Base-by-base conservation (phyloP, 2,888 invertebrate species). In the Lucinisca nassula region DNA sequence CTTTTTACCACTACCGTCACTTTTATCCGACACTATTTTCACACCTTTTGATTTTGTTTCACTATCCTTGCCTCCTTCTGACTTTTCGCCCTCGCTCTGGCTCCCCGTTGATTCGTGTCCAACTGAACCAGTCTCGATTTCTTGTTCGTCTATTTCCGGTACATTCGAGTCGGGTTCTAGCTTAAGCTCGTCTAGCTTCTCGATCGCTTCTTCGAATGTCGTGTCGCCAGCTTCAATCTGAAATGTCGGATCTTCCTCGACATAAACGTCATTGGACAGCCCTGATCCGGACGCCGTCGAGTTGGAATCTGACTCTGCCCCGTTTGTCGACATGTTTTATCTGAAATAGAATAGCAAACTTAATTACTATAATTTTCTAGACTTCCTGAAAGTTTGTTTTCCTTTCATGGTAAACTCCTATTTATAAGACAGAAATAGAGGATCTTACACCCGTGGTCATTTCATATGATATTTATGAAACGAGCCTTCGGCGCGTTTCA, bases 91-190 rank as follows among this genome's bases (percentile, higher is more conserved):
- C n/a, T 51, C 38, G 21, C 38, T 80, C 24, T 81, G 82, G 40
- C 88, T 88, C 38, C 79, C 87, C 8, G 84, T 87, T 51, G 87
- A 83, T 45, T 86, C 79, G 8, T 84, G 89, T 24, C 86, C 92
- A n/a, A 80, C 45, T 6, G 90, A 92, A 17, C 76, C 84, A 1
- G 80, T 84, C 6, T 90, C 91, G 38, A 51, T 79, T 24, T 87
- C 89, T 2, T 73, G 72, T 2, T 49, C 32, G 1, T 55, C 74
- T 74, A 88, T 82, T 76, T 91, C 92, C 1, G 89, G 89, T 27
- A 92, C 86, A 51, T 88, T 67, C 8, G 82, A 74, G 80, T 92
- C 92, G 17, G 92, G 91, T 76, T 91, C 90, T 0, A 92, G 51
- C 45, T 85, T 82, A n/a, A 92, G 51, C n/a, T 92, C 87, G 67